These are phyloP conservation scores for Drosophila murphyi DNA, from an alignment of 1,140 invertebrate species.

Conservation along the genomic window DNA sequence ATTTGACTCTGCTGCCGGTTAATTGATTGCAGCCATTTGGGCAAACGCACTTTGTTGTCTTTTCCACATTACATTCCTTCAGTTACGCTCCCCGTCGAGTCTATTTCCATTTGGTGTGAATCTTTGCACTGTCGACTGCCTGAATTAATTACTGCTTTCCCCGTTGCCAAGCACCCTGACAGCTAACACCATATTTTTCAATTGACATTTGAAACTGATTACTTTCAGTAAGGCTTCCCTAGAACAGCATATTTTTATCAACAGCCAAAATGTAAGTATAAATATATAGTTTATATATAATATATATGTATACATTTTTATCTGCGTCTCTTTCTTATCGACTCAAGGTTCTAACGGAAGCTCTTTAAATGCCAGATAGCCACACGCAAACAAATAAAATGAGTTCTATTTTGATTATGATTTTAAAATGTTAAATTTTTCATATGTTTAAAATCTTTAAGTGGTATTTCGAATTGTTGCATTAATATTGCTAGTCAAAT, in stretches of 20 bases:
- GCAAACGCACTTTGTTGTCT: constrained; percentile 24
- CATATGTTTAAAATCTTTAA: too few species aligned
- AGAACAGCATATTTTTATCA: too few species aligned
- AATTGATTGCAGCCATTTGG: constrained; percentile 79
- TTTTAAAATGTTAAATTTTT: too few species aligned
- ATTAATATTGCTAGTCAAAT: too few species aligned
- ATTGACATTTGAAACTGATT: constrained; percentile 41
- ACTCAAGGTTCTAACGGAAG: too few species aligned
- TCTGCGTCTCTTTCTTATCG: too few species aligned
- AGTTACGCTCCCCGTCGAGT: not conserved
- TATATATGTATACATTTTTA: not conserved
- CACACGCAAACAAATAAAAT: too few species aligned
- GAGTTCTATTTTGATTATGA: too few species aligned
- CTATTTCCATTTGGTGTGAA: constrained; percentile 58
- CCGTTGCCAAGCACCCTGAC: constrained; percentile 1
- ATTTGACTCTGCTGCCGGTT: constrained; percentile 66
- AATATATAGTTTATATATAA: too few species aligned
- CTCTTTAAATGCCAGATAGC: too few species aligned
- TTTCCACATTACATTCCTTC: not conserved
- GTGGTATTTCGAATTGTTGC: too few species aligned
- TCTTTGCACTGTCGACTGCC: constrained; percentile 65
- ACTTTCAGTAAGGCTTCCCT: not conserved
- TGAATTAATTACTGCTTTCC: constrained; percentile 68
- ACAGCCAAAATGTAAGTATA: too few species aligned
- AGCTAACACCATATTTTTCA: constrained; percentile 28